Evolutionary conservation across 2,888 invertebrate species (phyloP).

Genomic region (Cosmia trapezina): DNA sequence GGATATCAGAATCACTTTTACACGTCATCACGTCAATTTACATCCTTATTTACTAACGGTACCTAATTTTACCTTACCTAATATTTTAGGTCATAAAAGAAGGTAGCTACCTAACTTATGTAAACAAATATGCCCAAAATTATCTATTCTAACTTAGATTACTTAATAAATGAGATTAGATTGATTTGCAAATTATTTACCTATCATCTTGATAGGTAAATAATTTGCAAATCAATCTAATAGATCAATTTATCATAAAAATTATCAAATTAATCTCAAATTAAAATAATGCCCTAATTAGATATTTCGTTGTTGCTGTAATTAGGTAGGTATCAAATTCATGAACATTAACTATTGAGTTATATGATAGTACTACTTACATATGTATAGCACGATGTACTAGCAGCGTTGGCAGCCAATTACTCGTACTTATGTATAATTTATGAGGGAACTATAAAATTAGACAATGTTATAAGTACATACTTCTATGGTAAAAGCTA

Average conservation of each 20-base stretch:
- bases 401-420: background rate
- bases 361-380: background rate
- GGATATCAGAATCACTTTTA: no score
- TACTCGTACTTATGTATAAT: conserved; percentile 1
- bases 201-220: no score
- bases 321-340: background rate
- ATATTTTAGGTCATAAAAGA: no score
- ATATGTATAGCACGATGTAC: background rate
- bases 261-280: background rate
- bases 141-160: background rate
- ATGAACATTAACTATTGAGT: background rate
- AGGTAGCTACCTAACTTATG: no score
- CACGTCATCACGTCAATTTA: no score
- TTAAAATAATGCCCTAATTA: conserved; percentile 11
- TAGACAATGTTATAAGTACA: background rate
- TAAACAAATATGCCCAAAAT: background rate
- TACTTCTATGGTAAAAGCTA: conserved; percentile 37
- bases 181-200: background rate
- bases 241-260: background rate
- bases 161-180: background rate
- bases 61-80: background rate
- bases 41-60: background rate
- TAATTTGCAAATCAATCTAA: no score
- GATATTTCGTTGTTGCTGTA: background rate
- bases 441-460: conserved; percentile 7